Conservation (phyloP, 2,888 invertebrate species). For the Eristalis pertinax region DNA sequence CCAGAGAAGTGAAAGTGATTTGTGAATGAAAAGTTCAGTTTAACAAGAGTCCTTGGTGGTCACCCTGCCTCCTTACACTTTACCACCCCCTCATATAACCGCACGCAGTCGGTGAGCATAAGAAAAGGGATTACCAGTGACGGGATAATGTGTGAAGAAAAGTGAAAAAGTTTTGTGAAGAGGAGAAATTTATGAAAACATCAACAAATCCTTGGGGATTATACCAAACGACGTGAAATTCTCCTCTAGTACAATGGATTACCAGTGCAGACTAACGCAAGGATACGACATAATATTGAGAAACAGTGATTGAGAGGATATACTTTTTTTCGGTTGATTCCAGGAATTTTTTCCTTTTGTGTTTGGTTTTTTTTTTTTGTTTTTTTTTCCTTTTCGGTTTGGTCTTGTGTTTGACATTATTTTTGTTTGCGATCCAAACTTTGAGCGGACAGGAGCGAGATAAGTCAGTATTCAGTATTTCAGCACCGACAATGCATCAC, state of each 20-base stretch:
- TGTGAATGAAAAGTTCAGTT: conserved; percentile 56
- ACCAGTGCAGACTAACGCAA: conserved; percentile 71
- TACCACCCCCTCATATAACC: not conserved
- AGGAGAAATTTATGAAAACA: not conserved
- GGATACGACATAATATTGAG: conserved; percentile 55
- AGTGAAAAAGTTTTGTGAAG: conserved; percentile 14
- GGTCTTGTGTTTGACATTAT: conserved; percentile 11
- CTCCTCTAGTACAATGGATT: conserved; percentile 58
- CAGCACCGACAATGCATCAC: conserved; percentile 67
- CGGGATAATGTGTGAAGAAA: conserved; percentile 60
- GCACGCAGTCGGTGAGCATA: not conserved
- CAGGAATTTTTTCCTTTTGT: conserved; percentile 24
- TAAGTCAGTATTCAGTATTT: conserved; percentile 40
- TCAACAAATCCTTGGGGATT: conserved; percentile 43
- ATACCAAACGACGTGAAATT: conserved; percentile 2
- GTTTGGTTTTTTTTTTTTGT: conserved; percentile 32
- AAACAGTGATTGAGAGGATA: conserved; percentile 57
- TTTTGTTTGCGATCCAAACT: conserved; percentile 9
- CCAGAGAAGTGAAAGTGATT: conserved; percentile 51
- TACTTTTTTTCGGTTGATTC: conserved; percentile 32
- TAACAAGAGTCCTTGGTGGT: conserved; percentile 22
- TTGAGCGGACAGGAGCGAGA: not conserved
- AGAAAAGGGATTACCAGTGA: conserved; percentile 68
- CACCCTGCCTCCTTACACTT: too few species aligned
- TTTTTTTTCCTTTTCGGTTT: conserved; percentile 16